phyloP scores from a whole-genome alignment of 2,113 vertebrate genomes.

The Reinhardtius hippoglossoides region DNA sequence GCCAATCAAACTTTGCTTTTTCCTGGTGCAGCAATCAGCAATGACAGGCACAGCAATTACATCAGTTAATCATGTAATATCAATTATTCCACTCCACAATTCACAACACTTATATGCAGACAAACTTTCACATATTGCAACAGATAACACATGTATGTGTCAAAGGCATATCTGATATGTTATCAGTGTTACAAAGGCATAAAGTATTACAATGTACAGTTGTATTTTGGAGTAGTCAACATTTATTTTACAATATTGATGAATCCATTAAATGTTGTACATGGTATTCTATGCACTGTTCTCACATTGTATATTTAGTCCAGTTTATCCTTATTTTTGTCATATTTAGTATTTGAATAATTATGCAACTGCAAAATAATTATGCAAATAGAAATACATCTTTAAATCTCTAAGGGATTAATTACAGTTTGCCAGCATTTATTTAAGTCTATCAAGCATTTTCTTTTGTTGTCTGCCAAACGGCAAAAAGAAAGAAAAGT shows the following conservation, averaged over 20 bases:
- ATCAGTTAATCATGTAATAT: constrained; percentile 62
- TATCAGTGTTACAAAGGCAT: background rate
- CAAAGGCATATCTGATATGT: too few relatives aligned
- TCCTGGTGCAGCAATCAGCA: constrained; percentile 54
- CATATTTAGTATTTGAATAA: too few relatives aligned
- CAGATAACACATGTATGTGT: constrained; percentile 3
- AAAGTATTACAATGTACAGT: background rate
- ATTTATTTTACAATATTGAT: too few relatives aligned
- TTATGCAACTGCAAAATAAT: background rate
- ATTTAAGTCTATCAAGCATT: background rate
- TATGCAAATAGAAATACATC: background rate
- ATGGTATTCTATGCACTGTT: too few relatives aligned
- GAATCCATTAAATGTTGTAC: too few relatives aligned
- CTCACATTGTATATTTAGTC: too few relatives aligned
- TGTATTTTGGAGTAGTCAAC: background rate
- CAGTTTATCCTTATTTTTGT: too few relatives aligned
- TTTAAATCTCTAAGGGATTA: background rate
- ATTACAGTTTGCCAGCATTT: background rate
- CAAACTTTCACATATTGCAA: background rate
- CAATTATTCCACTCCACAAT: constrained; percentile 61
- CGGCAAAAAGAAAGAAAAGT: background rate
- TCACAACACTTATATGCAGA: constrained; percentile 9
- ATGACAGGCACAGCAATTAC: constrained; percentile 57
- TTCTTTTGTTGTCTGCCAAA: constrained; percentile 7
- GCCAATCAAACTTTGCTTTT: constrained; percentile 42